Evolutionary conservation across 2,113 vertebrate genomes (phyloP).

Genomic region (Cnemophilus loriae): DNA sequence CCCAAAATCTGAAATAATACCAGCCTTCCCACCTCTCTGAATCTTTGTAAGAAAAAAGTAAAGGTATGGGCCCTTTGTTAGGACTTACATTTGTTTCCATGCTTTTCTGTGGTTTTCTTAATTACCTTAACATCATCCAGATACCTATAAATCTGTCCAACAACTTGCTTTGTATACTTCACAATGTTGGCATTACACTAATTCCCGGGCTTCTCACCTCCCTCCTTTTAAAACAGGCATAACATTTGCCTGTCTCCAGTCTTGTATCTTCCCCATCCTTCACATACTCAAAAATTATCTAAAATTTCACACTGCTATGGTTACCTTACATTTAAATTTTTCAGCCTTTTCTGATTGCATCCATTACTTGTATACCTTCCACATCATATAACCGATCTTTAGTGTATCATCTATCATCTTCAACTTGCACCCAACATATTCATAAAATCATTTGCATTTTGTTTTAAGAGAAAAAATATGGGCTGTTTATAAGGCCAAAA

Average conservation of each 20-base stretch:
- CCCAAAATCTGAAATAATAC: not conserved
- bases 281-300: not conserved
- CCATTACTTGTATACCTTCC: not conserved
- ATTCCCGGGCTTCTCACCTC: not conserved
- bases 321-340: not conserved
- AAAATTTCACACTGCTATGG: not conserved
- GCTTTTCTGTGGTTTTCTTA: not conserved
- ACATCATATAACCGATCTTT: not conserved
- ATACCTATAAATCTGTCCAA: not conserved
- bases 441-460: not conserved
- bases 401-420: not conserved
- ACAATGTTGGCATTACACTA: not conserved
- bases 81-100: not conserved
- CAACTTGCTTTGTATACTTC: not conserved
- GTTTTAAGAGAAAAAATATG: not conserved
- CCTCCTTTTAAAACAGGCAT: not conserved
- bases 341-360: not conserved
- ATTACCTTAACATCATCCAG: not conserved
- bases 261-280: not conserved
- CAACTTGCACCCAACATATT: not conserved
- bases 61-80: not conserved
- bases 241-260: not conserved
- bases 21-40: not conserved
- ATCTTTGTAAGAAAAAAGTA: not conserved
- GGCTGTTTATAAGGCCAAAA: not conserved